Evolutionary conservation across 1,140 invertebrate species (phyloP).

Genomic region (Camponotus pennsylvanicus): DNA sequence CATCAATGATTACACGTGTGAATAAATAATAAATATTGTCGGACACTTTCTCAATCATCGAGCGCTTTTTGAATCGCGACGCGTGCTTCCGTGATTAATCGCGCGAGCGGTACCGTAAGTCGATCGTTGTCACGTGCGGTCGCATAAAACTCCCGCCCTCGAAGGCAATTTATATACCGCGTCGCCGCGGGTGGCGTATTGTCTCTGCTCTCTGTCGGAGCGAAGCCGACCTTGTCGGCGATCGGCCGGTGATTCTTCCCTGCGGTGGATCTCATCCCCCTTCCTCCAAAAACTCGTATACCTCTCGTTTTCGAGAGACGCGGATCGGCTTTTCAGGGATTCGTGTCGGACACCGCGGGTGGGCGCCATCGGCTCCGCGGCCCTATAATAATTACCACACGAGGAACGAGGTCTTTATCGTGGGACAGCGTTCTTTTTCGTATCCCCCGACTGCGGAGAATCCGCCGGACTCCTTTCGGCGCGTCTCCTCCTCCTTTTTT

Average conservation of each 20-base stretch:
- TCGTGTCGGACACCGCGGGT: constrained; percentile 82
- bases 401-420: constrained; percentile 76
- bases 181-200: constrained; percentile 77
- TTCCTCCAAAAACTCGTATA: constrained; percentile 63
- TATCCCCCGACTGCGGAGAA: not conserved
- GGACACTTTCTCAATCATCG: not conserved
- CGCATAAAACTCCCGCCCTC: constrained; percentile 36
- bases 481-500: not conserved
- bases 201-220: constrained; percentile 73
- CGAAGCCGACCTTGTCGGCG: constrained; percentile 72
- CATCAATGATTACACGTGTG: no score
- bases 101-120: not conserved
- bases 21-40: no score
- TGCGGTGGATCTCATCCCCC: constrained; percentile 41
- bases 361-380: constrained; percentile 75
- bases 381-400: constrained; percentile 81
- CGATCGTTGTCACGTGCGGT: constrained; percentile 53
- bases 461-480: constrained; percentile 2
- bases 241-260: not conserved
- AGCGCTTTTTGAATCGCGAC: not conserved
- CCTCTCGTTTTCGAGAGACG: constrained; percentile 72
- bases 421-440: constrained; percentile 48
- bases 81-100: constrained; percentile 28
- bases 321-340: constrained; percentile 82
- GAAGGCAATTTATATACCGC: constrained; percentile 81